Evolutionary conservation across 2,113 vertebrate species (phyloP), one percentile per base, ranked within the genome.

Genomic region (Heteronetta atricapilla): DNA sequence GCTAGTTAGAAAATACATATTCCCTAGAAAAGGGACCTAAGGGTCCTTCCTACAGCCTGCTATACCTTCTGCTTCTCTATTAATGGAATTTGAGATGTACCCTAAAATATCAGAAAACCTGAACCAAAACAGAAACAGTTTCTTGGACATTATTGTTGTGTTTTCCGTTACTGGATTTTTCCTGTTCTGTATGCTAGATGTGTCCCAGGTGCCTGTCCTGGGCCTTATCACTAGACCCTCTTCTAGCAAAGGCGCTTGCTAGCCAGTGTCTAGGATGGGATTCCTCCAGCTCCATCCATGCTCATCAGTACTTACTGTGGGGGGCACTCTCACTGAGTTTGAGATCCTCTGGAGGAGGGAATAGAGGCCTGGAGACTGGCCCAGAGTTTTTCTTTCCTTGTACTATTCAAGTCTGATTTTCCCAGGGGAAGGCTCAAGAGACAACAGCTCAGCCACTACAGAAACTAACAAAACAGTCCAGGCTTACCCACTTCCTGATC

Each of bases 1-100:
- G 31, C 11, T 72, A 11, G 8, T 63, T 46, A 69, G 58, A 34
- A 91, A 83, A 77, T 3, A 14, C 0, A 0, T 53, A 50, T 59
- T 72, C 3, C 38, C 60, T 44, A 64, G 10, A 46, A 12, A 73
- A 60, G 19, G 3, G 16, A 66, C 82, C 53, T 28, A 12, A 31
- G 33, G 28, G 76, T 38, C 17, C 29, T 19, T 53, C 11, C 25
- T 36, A 29, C 10, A 56, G 63, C 38, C 16, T 28, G 5, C 5
- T 84, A 38, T 4, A 8, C 29, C 21, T 56, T 86, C 59, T 69
- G 3, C 34, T 28, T 13, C 9, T 25, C 12, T 34, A 11, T n/a
- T 64, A 33, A 60, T 23, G 64, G 60, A 84, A 46, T n/a, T n/a
- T 46, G 25, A 36, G 50, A 56, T 28, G 22, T 29, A 48, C 19